These are phyloP conservation scores for Watsonalla binaria DNA, from an alignment of 2,888 invertebrate species.

Conservation along the genomic window DNA sequence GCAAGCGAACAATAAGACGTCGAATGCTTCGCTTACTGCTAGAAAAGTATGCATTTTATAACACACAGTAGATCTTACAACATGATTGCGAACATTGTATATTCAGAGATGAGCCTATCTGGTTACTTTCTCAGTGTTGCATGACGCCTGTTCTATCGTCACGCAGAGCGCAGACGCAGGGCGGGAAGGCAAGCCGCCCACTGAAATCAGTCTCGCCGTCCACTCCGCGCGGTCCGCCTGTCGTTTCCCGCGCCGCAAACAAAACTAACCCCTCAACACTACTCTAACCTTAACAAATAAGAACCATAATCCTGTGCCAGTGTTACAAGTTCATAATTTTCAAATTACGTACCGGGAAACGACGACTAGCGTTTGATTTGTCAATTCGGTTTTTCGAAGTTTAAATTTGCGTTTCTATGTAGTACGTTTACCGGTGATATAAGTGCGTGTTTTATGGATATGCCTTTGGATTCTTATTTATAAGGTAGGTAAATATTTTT, in stretches of 20 bases:
- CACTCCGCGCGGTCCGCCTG: conserved; percentile 79
- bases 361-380: conserved; percentile 40
- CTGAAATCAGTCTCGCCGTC: conserved; percentile 76
- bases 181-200: conserved; percentile 59
- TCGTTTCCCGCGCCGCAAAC: conserved; percentile 51
- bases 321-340: conserved; percentile 24
- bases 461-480: conserved; percentile 48
- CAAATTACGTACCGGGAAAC: conserved; percentile 44
- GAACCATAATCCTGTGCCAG: conserved; percentile 33
- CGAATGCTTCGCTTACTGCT: too few species aligned
- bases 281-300: conserved; percentile 20
- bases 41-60: neutral
- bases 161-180: conserved; percentile 32
- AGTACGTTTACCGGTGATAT: conserved; percentile 27
- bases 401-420: conserved; percentile 52
- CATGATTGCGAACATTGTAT: neutral
- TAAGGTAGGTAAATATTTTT: conserved; percentile 29
- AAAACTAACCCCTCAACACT: conserved; percentile 27
- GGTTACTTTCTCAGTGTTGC: conserved; percentile 43
- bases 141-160: conserved; percentile 52
- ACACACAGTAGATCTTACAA: neutral
- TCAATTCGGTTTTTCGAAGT: conserved; percentile 42
- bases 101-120: conserved; percentile 1
- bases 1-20: too few species aligned
- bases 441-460: conserved; percentile 46